Percentiles rank a stretch among this genome's conserved stretches.
phyloP scores from a whole-genome alignment of 2,888 invertebrate species.

The Pammene aurita region DNA sequence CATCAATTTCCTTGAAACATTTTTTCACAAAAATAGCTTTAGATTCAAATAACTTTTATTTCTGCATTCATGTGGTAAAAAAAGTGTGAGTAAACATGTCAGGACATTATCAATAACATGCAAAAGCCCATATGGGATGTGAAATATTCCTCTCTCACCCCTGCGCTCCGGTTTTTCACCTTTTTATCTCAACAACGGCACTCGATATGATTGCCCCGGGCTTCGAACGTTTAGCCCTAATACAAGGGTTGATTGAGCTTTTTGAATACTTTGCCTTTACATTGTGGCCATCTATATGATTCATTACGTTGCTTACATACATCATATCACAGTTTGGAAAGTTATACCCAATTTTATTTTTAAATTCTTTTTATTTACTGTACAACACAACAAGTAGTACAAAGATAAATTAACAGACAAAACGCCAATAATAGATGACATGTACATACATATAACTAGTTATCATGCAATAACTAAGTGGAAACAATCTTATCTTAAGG shows the following conservation, averaged over 20 bases:
- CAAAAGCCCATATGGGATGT: no score
- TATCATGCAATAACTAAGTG: no score
- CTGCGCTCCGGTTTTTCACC: slow-evolving; percentile 57
- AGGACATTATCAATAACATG: no score
- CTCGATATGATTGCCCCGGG: slow-evolving; percentile 72
- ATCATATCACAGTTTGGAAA: background rate
- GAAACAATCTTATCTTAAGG: no score
- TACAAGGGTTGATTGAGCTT: slow-evolving; percentile 36
- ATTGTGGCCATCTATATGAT: slow-evolving; percentile 12
- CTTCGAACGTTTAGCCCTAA: slow-evolving; percentile 40
- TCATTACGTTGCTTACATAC: background rate
- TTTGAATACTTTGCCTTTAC: slow-evolving; percentile 19
- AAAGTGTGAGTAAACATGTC: no score
- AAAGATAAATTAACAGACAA: no score
- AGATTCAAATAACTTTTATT: background rate
- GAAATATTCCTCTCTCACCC: slow-evolving; percentile 7
- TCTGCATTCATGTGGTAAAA: background rate
- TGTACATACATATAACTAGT: no score
- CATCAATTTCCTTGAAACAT: no score
- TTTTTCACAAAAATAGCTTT: no score
- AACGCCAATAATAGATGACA: no score
- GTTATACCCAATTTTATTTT: background rate
- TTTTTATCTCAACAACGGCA: slow-evolving; percentile 74
- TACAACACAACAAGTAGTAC: no score
- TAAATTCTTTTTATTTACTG: no score